phyloP scores from a whole-genome alignment of 2,797 vertebrate genomes.

The Coluber constrictor region DNA sequence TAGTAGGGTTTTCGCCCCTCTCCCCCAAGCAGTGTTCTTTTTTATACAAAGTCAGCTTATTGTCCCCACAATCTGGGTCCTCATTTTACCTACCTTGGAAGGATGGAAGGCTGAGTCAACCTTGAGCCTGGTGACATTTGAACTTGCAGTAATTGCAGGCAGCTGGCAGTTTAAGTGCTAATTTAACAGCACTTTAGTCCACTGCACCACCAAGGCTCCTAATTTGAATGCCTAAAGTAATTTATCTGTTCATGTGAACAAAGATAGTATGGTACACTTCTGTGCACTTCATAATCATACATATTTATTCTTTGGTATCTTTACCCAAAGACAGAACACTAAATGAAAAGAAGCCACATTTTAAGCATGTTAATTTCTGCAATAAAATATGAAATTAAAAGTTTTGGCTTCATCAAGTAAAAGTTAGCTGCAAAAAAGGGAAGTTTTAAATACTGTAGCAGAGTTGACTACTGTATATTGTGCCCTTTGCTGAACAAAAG shows the following conservation, averaged over 20 bases:
- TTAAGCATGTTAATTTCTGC: neutral
- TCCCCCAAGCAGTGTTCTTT: too few species aligned
- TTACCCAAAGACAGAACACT: neutral
- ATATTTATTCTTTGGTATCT: neutral
- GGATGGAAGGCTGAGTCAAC: too few species aligned
- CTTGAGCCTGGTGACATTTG: too few species aligned
- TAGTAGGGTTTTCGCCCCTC: too few species aligned
- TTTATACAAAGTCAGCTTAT: too few species aligned
- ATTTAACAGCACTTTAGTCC: too few species aligned
- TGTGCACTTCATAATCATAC: neutral
- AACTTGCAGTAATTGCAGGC: too few species aligned
- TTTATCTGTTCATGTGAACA: neutral
- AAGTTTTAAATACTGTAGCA: accelerated
- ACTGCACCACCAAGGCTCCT: too few species aligned
- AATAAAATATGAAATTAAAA: conserved; percentile 10
- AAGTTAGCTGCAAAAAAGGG: neutral
- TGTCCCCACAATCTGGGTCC: too few species aligned
- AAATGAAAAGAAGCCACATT: conserved; percentile 3
- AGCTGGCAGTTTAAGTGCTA: too few species aligned
- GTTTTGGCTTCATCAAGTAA: conserved; percentile 7
- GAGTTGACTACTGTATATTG: neutral
- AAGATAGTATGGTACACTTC: neutral
- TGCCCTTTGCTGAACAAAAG: neutral
- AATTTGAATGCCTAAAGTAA: neutral
- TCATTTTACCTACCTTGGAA: too few species aligned